These are phyloP conservation scores for Dicyrtomina minuta DNA, from an alignment of 2,888 invertebrate species.

Conservation along the genomic window DNA sequence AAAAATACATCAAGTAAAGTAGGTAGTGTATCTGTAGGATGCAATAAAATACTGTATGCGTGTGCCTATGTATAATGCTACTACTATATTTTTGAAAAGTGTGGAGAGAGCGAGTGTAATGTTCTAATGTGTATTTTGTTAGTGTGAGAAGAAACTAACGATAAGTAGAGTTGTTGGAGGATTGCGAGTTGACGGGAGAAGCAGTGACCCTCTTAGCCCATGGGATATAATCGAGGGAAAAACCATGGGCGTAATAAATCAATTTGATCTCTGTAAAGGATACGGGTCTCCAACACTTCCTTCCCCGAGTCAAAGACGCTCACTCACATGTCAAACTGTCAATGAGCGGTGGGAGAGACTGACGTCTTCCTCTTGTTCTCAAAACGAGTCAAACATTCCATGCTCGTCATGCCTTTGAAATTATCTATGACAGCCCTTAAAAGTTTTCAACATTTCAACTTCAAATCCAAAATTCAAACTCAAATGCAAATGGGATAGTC, in stretches of 20 bases:
- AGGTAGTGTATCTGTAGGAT: too few species aligned
- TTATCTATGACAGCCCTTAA: background rate
- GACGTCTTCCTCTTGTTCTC: conserved; percentile 15
- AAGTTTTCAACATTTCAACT: conserved; percentile 14
- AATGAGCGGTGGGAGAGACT: conserved; percentile 7
- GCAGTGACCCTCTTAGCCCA: conserved; percentile 14
- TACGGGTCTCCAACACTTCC: conserved; percentile 25
- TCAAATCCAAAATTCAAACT: background rate
- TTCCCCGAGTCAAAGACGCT: background rate
- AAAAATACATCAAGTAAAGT: too few species aligned
- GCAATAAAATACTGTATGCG: too few species aligned
- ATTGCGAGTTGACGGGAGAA: conserved; percentile 6
- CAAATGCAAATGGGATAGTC: background rate
- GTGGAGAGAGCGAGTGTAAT: too few species aligned
- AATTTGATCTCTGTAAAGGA: conserved; percentile 26
- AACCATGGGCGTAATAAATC: conserved; percentile 28
- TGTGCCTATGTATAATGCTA: too few species aligned
- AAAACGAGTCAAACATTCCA: background rate
- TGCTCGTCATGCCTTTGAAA: conserved; percentile 6
- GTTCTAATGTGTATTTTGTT: too few species aligned
- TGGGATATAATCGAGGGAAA: background rate
- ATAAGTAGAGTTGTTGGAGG: conserved; percentile 9
- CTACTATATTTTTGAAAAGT: too few species aligned
- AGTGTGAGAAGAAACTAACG: conserved; percentile 1
- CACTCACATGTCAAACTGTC: conserved; percentile 16